Conservation (phyloP, 2,888 invertebrate genomes). For the Agrotis clavis region DNA sequence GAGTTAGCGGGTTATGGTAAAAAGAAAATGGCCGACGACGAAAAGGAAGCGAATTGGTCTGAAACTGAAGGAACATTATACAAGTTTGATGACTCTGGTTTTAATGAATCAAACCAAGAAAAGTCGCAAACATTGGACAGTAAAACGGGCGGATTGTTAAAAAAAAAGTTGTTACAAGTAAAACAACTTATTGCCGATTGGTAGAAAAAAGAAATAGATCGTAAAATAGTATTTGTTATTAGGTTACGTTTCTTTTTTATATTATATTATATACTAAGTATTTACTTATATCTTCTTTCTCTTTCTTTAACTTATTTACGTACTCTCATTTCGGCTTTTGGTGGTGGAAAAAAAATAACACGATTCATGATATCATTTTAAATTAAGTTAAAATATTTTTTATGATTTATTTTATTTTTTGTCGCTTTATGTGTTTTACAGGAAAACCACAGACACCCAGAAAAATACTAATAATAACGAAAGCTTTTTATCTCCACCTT, state of each 20-base stretch:
- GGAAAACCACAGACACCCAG: slow-evolving; percentile 89
- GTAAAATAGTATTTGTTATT: slow-evolving; percentile 11
- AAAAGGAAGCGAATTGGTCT: not conserved
- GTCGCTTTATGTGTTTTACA: slow-evolving; percentile 89
- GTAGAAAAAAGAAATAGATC: slow-evolving; percentile 47
- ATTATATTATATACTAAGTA: slow-evolving; percentile 16
- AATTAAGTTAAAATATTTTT: slow-evolving; percentile 59
- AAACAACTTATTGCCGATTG: slow-evolving; percentile 76
- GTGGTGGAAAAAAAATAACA: slow-evolving; percentile 70
- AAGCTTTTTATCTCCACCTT: slow-evolving; percentile 85
- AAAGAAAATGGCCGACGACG: slow-evolving; percentile 3
- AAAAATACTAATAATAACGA: slow-evolving; percentile 86
- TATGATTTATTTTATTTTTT: slow-evolving; percentile 78
- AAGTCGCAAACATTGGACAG: slow-evolving; percentile 43
- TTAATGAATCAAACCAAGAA: slow-evolving; percentile 31
- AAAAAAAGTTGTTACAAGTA: slow-evolving; percentile 77
- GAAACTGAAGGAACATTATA: slow-evolving; percentile 34
- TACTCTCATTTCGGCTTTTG: slow-evolving; percentile 60
- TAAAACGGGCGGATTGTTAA: slow-evolving; percentile 60
- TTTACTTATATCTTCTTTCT: slow-evolving; percentile 34
- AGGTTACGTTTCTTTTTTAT: slow-evolving; percentile 7
- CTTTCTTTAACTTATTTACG: slow-evolving; percentile 39
- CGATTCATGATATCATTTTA: slow-evolving; percentile 51
- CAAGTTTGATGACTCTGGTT: slow-evolving; percentile 58
- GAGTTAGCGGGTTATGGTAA: slow-evolving; percentile 25